Evolutionary conservation across 2,888 invertebrate species (phyloP).

Genomic region (Platycnemis pennipes): DNA sequence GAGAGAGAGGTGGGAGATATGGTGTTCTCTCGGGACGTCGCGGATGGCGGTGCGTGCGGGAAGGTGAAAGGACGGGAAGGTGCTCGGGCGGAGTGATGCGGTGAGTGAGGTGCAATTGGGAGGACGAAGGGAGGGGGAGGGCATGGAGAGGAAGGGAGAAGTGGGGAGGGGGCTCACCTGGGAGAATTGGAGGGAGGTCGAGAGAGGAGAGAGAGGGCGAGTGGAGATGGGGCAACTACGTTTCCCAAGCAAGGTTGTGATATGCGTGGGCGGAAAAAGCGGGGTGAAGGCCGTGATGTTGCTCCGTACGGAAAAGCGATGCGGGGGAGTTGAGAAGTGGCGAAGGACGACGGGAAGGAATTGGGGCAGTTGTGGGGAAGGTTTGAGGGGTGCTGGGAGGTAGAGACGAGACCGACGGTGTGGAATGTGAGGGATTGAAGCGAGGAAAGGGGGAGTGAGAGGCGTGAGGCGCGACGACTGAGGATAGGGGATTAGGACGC

Average conservation of each 20-base stretch:
- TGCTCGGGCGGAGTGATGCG: background rate
- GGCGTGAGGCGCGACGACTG: background rate
- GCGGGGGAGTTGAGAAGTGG: background rate
- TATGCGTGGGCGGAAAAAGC: background rate
- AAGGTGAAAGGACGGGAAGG: constrained; percentile 19
- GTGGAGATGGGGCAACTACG: background rate
- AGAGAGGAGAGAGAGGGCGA: background rate
- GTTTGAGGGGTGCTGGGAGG: background rate
- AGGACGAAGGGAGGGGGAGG: no score
- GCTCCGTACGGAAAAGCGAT: background rate
- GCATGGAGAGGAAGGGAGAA: background rate
- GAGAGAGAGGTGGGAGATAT: background rate
- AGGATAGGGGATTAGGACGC: background rate
- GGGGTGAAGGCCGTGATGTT: background rate
- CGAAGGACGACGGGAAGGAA: background rate
- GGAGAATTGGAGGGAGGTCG: background rate
- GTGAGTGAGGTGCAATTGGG: background rate
- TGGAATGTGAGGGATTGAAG: background rate
- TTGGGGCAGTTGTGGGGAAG: background rate
- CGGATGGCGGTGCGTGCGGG: background rate
- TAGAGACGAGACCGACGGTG: background rate
- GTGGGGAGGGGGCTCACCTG: background rate
- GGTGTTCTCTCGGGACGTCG: background rate
- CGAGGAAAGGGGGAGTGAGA: background rate
- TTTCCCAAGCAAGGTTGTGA: background rate